These are phyloP conservation scores for Hemitrygon akajei DNA, from an alignment of 2,797 vertebrate species.

Conservation along the genomic window DNA sequence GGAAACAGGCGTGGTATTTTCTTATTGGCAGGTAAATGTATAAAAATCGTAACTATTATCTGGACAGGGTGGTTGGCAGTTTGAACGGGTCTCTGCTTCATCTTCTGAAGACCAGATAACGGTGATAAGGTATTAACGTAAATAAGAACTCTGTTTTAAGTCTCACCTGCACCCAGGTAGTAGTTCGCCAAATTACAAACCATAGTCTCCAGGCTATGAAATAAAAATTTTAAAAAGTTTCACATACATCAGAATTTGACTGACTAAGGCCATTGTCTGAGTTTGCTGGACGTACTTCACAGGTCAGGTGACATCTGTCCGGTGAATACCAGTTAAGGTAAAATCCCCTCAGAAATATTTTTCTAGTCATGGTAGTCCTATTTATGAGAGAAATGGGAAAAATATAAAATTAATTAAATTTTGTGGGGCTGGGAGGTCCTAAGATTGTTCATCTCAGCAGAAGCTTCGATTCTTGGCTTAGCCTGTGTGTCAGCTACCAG, in stretches of 20 bases:
- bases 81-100: not conserved
- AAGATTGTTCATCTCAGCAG: not conserved
- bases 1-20: not conserved
- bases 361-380: no score
- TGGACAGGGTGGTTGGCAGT: not conserved
- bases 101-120: not conserved
- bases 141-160: not conserved
- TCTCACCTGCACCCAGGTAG: not conserved
- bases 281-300: no score
- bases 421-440: not conserved
- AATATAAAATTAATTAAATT: not conserved
- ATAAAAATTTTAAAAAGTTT: not conserved
- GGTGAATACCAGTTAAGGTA: no score
- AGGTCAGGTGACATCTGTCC: no score
- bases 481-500: not conserved
- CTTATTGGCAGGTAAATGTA: not conserved
- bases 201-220: not conserved
- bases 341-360: not conserved
- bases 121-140: not conserved
- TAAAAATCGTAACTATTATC: not conserved
- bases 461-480: not conserved
- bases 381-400: not conserved
- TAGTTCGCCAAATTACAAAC: not conserved
- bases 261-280: not conserved
- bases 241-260: not conserved